Base-by-base conservation (phyloP, 2,888 invertebrate species). In the Cosmia trapezina region DNA sequence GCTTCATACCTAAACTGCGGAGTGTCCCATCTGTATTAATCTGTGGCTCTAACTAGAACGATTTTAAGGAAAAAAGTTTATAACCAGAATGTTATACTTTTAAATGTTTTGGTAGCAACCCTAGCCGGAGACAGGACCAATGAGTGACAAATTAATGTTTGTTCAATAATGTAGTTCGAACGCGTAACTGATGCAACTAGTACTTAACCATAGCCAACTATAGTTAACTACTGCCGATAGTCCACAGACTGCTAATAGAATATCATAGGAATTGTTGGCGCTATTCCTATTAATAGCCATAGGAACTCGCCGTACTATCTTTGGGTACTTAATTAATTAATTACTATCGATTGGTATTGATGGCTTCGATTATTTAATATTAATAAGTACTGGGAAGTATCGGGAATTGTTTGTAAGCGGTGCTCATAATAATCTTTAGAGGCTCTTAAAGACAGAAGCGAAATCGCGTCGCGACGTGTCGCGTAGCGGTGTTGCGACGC, bases 91-190 rank as follows among this genome's bases (percentile, higher is more conserved):
- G 37, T 28, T 28, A 28, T 28, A 28, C 28, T 28, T 28, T 28
- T 28, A 28, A 28, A 28, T 28, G 28, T 28, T 28, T 3, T 28
- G 28, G 22, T 51, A 49, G 2, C 69, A 76, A 53, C 82, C 87
- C 79, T 85, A 70, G 19, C 5, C 9, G 51, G 53, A 56, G 71
- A 62, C 73, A 70, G n/a, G 63, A 54, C 67, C 80, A 83, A 86
- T 84, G 83, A 85, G 72, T 76, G 83, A 76, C 87, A 86, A 85
- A 84, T 86, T 70, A 84, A 84, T 84, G 80, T 84, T 73, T 60
- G 19, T 54, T 47, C 83, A 77, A 77, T 81, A 81, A 84, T 81
- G 69, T 77, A 81, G 85, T 81, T 84, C 83, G n/a, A n/a, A 2
- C 82, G 81, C 85, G 81, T 81, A 76, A 66, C 78, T 56, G 84